phyloP scores from a whole-genome alignment of 2,888 invertebrate species.

The Hipparchia sbordonii region DNA sequence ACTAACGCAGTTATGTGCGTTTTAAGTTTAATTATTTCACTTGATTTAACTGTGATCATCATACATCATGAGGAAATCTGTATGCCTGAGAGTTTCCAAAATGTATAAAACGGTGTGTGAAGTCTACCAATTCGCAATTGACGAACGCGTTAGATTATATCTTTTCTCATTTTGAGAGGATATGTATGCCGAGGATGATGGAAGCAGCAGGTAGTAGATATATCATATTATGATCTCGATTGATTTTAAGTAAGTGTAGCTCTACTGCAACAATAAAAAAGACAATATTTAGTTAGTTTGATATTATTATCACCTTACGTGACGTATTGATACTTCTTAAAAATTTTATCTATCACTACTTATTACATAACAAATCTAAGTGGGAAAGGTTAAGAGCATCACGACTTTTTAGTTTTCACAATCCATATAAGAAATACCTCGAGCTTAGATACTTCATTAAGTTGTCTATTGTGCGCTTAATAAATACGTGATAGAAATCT shows the following conservation, averaged over 20 bases:
- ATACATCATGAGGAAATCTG: too few species aligned
- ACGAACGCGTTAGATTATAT: background rate
- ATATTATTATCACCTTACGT: too few species aligned
- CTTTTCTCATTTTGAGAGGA: background rate
- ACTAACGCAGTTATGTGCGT: too few species aligned
- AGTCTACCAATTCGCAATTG: background rate
- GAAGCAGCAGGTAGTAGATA: background rate
- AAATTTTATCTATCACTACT: slow-evolving; percentile 1
- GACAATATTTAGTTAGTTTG: too few species aligned
- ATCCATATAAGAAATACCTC: slow-evolving; percentile 3
- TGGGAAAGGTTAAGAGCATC: slow-evolving; percentile 31
- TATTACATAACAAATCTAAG: slow-evolving; percentile 13
- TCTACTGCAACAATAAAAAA: too few species aligned
- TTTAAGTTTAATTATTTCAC: too few species aligned
- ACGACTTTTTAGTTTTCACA: slow-evolving; percentile 23
- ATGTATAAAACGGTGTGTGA: background rate
- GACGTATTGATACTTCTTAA: background rate
- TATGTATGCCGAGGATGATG: background rate
- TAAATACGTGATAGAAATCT: slow-evolving; percentile 28
- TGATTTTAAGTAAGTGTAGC: too few species aligned
- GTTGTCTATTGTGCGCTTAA: slow-evolving; percentile 30
- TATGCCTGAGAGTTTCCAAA: too few species aligned
- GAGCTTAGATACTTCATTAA: slow-evolving; percentile 24
- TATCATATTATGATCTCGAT: background rate
- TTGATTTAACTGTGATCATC: too few species aligned